phyloP scores from a whole-genome alignment of 2,797 vertebrate genomes.

The Cynodonichthys magdalenae region DNA sequence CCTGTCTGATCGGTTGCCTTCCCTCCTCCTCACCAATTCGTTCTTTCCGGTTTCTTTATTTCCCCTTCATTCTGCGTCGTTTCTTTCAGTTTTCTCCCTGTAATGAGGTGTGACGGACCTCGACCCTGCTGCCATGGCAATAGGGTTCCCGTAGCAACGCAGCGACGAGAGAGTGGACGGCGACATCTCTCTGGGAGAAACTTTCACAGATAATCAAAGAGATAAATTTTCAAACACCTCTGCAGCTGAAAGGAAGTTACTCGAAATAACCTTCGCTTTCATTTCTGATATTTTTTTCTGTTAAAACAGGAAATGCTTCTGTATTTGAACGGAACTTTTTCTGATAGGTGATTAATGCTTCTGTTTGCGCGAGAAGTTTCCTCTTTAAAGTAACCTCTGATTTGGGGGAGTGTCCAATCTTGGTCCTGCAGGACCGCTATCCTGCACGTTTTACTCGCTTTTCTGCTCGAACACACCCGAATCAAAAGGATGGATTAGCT shows the following conservation, averaged over 20 bases:
- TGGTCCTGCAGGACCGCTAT: too few relatives aligned
- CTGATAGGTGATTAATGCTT: background rate
- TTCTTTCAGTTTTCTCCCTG: slow-evolving; percentile 54
- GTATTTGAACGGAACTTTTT: background rate
- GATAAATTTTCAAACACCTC: too few relatives aligned
- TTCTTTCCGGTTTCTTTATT: slow-evolving; percentile 47
- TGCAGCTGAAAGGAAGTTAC: background rate
- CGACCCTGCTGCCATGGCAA: slow-evolving; percentile 75
- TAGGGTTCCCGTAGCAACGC: slow-evolving; percentile 74
- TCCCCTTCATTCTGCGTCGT: slow-evolving; percentile 28
- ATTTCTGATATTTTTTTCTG: background rate
- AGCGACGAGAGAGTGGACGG: slow-evolving; percentile 37
- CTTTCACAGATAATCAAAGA: too few relatives aligned
- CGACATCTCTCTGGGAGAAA: slow-evolving; percentile 35
- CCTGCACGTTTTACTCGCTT: too few relatives aligned
- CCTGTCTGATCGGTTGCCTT: slow-evolving; percentile 36
- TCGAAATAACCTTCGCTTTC: background rate
- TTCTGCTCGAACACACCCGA: too few relatives aligned
- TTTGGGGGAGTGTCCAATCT: too few relatives aligned
- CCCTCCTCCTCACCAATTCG: slow-evolving; percentile 47
- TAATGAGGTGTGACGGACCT: slow-evolving; percentile 79
- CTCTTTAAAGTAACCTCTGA: too few relatives aligned
- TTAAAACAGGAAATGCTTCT: background rate
- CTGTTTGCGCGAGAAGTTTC: background rate
- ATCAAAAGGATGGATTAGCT: too few relatives aligned